Percentiles rank a stretch among this genome's conserved stretches.
phyloP scores from a whole-genome alignment of 1,140 invertebrate genomes.

The Drosophila hydei region DNA sequence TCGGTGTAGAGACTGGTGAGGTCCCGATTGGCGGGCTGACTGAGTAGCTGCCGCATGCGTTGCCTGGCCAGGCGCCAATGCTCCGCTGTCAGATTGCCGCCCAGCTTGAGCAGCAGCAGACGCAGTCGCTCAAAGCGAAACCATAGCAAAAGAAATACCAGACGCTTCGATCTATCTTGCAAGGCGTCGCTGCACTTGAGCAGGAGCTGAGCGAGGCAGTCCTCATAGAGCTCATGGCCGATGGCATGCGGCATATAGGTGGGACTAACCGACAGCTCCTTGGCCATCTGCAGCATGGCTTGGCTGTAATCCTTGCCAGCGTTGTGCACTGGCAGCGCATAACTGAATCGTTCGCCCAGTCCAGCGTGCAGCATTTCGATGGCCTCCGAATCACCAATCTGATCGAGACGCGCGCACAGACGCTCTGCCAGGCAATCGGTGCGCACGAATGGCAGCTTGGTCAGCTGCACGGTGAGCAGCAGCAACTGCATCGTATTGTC shows the following conservation, averaged over 20 bases:
- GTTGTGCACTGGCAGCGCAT: background rate
- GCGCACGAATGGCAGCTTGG: slow-evolving; percentile 86
- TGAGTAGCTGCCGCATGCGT: slow-evolving; percentile 86
- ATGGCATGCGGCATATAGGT: slow-evolving; percentile 86
- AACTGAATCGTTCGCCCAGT: slow-evolving; percentile 43
- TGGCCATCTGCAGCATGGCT: slow-evolving; percentile 46
- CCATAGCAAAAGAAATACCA: slow-evolving; percentile 86
- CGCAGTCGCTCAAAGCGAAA: slow-evolving; percentile 86
- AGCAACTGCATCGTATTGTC: slow-evolving; percentile 85
- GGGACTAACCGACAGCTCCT: slow-evolving; percentile 84
- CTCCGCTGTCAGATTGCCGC: slow-evolving; percentile 79
- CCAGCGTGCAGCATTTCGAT: slow-evolving; percentile 81
- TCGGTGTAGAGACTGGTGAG: slow-evolving; percentile 85
- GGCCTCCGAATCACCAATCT: slow-evolving; percentile 83
- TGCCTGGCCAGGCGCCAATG: slow-evolving; percentile 85
- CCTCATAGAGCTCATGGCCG: slow-evolving; percentile 86
- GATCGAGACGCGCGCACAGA: slow-evolving; percentile 70
- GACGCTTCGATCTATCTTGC: slow-evolving; percentile 69
- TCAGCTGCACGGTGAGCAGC: slow-evolving; percentile 85
- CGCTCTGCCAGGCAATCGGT: slow-evolving; percentile 83
- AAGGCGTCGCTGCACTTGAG: slow-evolving; percentile 82
- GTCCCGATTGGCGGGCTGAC: slow-evolving; percentile 84
- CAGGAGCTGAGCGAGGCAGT: slow-evolving; percentile 84
- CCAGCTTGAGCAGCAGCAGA: slow-evolving; percentile 84
- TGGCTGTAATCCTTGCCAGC: background rate